Percentiles rank a stretch among this genome's conserved stretches.
These are phyloP conservation scores for Litoditis marina DNA, from an alignment of 2,888 invertebrate species.

Conservation along the genomic window DNA sequence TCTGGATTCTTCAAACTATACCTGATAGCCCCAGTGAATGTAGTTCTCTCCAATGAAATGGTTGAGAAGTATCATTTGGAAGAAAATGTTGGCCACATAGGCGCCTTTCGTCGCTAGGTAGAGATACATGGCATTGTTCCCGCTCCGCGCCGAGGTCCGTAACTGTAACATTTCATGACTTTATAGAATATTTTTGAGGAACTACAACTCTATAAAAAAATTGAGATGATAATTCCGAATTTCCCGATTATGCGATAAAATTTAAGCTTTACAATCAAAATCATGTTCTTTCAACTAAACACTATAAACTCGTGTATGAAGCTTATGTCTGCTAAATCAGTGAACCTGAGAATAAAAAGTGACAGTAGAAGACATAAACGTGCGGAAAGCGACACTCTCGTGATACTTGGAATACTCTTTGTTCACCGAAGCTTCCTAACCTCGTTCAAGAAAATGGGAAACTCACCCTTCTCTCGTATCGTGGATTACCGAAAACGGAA, in stretches of 20 bases:
- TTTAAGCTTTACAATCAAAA: background rate
- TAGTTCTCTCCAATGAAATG: constrained; percentile 62
- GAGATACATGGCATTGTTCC: constrained; percentile 57
- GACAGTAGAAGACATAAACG: too few relatives aligned
- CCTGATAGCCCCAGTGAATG: constrained; percentile 45
- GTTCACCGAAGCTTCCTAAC: too few relatives aligned
- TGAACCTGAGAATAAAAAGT: too few relatives aligned
- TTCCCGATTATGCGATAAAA: constrained; percentile 20
- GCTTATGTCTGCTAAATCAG: too few relatives aligned
- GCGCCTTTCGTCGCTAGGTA: constrained; percentile 63
- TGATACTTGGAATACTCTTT: too few relatives aligned
- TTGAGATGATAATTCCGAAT: too few relatives aligned
- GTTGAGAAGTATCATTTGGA: constrained; percentile 63
- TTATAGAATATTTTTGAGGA: too few relatives aligned
- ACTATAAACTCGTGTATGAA: too few relatives aligned
- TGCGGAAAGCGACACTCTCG: too few relatives aligned
- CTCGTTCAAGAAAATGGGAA: too few relatives aligned
- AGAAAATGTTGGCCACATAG: constrained; percentile 63
- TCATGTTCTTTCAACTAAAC: background rate
- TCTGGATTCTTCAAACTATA: background rate
- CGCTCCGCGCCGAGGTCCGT: constrained; percentile 27
- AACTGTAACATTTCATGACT: too few relatives aligned
- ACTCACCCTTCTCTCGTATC: background rate
- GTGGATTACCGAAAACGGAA: constrained; percentile 25
- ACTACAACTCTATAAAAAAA: too few relatives aligned